Percentiles rank a stretch among this genome's conserved stretches.
Evolutionary conservation across 2,888 invertebrate species (phyloP).

Genomic region (Caenorhabditis japonica): DNA sequence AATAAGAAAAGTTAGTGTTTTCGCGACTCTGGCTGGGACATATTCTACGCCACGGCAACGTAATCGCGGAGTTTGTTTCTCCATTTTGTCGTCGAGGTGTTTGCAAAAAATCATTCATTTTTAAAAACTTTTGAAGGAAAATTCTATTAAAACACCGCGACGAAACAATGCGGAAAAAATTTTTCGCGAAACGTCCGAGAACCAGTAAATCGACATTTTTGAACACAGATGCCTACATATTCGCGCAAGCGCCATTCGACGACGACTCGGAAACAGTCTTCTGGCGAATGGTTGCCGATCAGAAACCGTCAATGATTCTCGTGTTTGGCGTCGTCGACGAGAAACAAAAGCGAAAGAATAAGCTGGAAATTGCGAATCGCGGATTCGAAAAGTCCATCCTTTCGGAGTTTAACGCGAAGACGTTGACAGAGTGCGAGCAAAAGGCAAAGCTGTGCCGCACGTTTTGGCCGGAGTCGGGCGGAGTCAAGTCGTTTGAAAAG

Average conservation of each 20-base stretch:
- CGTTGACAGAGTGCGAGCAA: slow-evolving; percentile 26
- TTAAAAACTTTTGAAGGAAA: neutral
- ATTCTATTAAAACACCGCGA: neutral
- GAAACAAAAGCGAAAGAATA: slow-evolving; percentile 25
- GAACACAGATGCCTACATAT: slow-evolving; percentile 50
- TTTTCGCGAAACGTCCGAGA: too few relatives aligned
- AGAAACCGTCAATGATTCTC: slow-evolving; percentile 46
- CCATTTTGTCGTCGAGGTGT: too few relatives aligned
- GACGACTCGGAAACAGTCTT: slow-evolving; percentile 19
- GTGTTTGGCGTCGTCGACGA: slow-evolving; percentile 49
- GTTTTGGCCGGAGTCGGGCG: slow-evolving; percentile 44
- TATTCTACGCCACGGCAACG: too few relatives aligned
- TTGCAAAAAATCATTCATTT: too few relatives aligned
- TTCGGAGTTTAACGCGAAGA: slow-evolving; percentile 22
- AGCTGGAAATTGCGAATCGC: slow-evolving; percentile 18
- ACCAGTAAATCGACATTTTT: too few relatives aligned
- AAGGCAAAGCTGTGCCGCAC: slow-evolving; percentile 19
- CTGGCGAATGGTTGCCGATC: slow-evolving; percentile 42
- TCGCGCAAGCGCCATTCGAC: slow-evolving; percentile 52
- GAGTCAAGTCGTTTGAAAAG: slow-evolving; percentile 2
- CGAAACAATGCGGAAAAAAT: too few relatives aligned
- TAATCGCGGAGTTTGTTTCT: too few relatives aligned
- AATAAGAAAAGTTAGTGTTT: slow-evolving; percentile 21
- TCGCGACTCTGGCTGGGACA: too few relatives aligned
- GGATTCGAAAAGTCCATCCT: slow-evolving; percentile 33